Conservation (phyloP, 2,797 vertebrate species). For the Macropodus opercularis region DNA sequence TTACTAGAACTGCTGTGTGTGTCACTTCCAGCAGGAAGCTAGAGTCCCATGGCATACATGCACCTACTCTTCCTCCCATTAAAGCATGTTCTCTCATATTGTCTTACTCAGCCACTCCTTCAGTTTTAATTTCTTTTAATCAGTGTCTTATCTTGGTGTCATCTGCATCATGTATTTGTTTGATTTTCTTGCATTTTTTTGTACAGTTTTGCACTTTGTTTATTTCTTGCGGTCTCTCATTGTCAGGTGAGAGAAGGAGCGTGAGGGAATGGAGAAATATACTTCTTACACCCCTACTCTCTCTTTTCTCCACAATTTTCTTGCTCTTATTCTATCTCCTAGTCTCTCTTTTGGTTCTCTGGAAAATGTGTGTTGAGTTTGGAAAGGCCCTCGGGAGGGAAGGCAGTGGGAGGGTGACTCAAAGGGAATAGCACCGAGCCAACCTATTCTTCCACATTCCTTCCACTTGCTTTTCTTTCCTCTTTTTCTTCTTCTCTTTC, state of each 20-base stretch:
- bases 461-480: conserved; percentile 17
- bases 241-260: conserved; percentile 14
- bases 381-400: conserved; percentile 65
- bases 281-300: conserved; percentile 15
- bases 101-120: conserved; percentile 75
- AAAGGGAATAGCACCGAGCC: conserved; percentile 57
- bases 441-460: conserved; percentile 43
- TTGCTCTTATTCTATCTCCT: conserved; percentile 20
- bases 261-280: conserved; percentile 12
- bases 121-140: conserved; percentile 51
- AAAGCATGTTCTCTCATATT: conserved; percentile 69
- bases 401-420: conserved; percentile 47
- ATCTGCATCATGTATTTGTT: conserved; percentile 45
- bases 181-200: conserved; percentile 32
- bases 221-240: conserved; percentile 9
- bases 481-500: conserved; percentile 13
- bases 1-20: conserved; percentile 82
- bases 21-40: conserved; percentile 83
- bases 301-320: conserved; percentile 5
- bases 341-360: conserved; percentile 52
- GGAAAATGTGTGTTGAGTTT: conserved; percentile 84
- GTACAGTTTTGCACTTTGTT: too few species aligned
- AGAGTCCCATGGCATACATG: conserved; percentile 70
- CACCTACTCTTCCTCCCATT: conserved; percentile 49
- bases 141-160: conserved; percentile 47